A percentile compares a stretch with the other conserved stretches of the same genome.
phyloP scores from a whole-genome alignment of 1,140 invertebrate genomes.

The Drosophila kepulauana region DNA sequence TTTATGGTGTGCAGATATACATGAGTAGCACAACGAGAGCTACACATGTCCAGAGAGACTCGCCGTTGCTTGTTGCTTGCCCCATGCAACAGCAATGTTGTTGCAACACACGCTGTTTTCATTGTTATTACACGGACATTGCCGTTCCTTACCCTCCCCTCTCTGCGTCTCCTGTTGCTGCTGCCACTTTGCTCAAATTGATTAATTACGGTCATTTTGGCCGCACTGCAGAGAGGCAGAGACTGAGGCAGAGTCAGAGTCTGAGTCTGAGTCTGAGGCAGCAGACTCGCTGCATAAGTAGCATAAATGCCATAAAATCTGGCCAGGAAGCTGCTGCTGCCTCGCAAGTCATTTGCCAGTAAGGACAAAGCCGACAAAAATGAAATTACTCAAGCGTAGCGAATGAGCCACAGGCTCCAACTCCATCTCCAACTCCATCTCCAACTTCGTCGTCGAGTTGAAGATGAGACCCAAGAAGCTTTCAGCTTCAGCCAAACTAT shows the following conservation, averaged over 20 bases:
- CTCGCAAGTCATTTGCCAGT: conserved; percentile 74
- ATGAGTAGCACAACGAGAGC: conserved; percentile 60
- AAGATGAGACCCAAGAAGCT: conserved; percentile 1
- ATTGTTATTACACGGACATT: conserved; percentile 82
- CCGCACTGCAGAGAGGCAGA: conserved; percentile 22
- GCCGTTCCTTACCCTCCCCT: conserved; percentile 61
- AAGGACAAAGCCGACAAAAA: conserved; percentile 80
- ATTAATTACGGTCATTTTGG: conserved; percentile 81
- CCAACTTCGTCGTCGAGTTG: not conserved
- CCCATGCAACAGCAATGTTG: conserved; percentile 38
- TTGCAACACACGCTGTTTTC: conserved; percentile 72
- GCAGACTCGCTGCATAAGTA: conserved; percentile 61
- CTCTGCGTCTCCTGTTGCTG: conserved; percentile 18
- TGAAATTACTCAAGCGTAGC: conserved; percentile 77
- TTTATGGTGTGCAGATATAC: conserved; percentile 83
- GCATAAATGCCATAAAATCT: conserved; percentile 77
- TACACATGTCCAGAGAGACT: conserved; percentile 17
- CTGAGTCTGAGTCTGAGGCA: not conserved
- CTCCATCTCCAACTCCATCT: too few species aligned
- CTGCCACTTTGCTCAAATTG: conserved; percentile 79
- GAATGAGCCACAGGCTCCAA: conserved; percentile 42
- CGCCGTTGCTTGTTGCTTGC: not conserved
- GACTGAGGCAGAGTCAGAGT: conserved; percentile 3
- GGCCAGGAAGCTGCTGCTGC: conserved; percentile 48
- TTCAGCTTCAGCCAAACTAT: conserved; percentile 16